Conservation (phyloP, 2,888 invertebrate genomes). For the Rhagonycha fulva region DNA sequence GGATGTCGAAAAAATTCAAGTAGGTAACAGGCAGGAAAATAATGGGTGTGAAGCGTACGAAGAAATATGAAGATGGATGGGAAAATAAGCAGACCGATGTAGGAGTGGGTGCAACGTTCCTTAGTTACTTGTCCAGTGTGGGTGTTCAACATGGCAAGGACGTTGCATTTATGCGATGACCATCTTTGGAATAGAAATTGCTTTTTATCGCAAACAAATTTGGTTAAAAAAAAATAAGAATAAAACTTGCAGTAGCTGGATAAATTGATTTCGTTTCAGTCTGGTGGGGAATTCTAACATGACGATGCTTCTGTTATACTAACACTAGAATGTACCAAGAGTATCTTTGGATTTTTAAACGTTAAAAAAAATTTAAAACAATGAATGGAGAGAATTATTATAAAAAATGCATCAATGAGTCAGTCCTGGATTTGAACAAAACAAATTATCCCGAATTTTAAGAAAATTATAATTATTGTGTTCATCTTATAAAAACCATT, state of each 20-base stretch:
- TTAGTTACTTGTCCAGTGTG: not conserved
- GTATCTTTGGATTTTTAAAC: not conserved
- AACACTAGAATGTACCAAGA: not conserved
- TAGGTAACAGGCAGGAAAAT: not conserved
- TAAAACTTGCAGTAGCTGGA: not conserved
- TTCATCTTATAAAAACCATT: too few relatives aligned
- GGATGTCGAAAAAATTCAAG: not conserved
- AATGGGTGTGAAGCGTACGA: not conserved
- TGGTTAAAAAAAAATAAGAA: not conserved
- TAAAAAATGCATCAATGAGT: too few relatives aligned
- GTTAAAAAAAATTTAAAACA: too few relatives aligned
- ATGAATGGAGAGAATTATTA: too few relatives aligned
- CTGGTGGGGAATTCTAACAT: not conserved
- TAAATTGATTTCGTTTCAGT: not conserved
- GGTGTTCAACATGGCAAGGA: constrained; percentile 1
- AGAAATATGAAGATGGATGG: not conserved
- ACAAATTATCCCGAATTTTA: too few relatives aligned
- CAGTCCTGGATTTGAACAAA: too few relatives aligned
- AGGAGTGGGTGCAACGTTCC: not conserved
- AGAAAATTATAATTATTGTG: too few relatives aligned
- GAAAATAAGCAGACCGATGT: not conserved
- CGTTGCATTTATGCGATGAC: not conserved
- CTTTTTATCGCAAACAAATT: not conserved
- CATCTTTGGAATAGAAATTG: not conserved
- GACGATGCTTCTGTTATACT: not conserved